phyloP scores from a whole-genome alignment of 2,888 invertebrate genomes.

The Oscheius sp. region DNA sequence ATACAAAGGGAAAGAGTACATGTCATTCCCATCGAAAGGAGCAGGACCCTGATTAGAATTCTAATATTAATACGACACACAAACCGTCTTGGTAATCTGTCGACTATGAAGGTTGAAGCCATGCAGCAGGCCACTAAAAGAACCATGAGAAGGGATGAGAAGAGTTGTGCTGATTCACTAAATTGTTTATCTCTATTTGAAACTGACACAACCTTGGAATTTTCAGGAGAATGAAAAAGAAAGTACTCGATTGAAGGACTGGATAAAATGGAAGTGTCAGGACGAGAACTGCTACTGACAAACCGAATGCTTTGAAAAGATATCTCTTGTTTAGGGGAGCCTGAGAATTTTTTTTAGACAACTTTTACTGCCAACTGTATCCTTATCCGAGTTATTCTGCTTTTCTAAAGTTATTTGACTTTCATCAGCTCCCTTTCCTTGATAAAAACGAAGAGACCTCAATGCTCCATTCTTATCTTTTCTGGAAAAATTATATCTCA shows the following conservation, averaged over 20 bases:
- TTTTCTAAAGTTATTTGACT: too few species aligned
- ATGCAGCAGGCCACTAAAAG: slow-evolving; percentile 53
- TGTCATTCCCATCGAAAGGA: slow-evolving; percentile 38
- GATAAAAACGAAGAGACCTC: slow-evolving; percentile 56
- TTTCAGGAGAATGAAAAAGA: slow-evolving; percentile 7
- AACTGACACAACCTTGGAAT: too few species aligned
- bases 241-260: slow-evolving; percentile 27
- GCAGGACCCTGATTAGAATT: slow-evolving; percentile 29
- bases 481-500: slow-evolving; percentile 33
- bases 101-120: slow-evolving; percentile 54
- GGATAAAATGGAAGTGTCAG: slow-evolving; percentile 66
- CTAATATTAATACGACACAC: not conserved
- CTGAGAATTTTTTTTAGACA: too few species aligned
- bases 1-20: slow-evolving; percentile 40
- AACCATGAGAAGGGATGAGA: slow-evolving; percentile 62
- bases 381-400: too few species aligned
- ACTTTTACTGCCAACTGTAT: too few species aligned
- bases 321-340: slow-evolving; percentile 46
- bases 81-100: slow-evolving; percentile 49
- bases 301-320: slow-evolving; percentile 56
- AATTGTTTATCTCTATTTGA: too few species aligned
- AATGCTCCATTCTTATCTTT: slow-evolving; percentile 49
- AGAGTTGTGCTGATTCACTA: slow-evolving; percentile 38
- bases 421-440: slow-evolving; percentile 40
- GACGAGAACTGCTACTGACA: slow-evolving; percentile 57